Evolutionary conservation across 2,797 vertebrate genomes (phyloP).

Genomic region (Lepus oiostolus): DNA sequence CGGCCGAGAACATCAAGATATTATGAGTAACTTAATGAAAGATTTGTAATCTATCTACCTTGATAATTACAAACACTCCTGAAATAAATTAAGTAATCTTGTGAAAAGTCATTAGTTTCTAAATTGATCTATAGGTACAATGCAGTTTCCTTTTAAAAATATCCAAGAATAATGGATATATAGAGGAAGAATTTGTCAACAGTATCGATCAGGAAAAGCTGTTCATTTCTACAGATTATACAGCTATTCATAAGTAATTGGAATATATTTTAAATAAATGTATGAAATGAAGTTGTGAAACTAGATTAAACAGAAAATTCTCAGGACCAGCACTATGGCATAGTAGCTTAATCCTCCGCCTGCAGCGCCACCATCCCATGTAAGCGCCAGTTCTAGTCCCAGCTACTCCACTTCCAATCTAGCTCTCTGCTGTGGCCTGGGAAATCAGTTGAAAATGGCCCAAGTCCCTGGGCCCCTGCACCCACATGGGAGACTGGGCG

Average conservation of each 20-base stretch:
- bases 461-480: no score
- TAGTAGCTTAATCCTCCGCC: no score
- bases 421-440: no score
- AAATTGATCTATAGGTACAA: no score
- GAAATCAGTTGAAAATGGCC: no score
- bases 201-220: not conserved
- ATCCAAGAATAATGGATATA: not conserved
- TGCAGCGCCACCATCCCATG: no score
- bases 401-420: no score
- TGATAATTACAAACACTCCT: not conserved
- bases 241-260: not conserved
- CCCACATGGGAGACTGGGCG: no score
- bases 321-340: no score
- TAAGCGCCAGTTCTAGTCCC: no score
- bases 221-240: not conserved
- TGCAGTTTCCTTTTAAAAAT: not conserved
- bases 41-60: not conserved
- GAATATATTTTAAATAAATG: not conserved
- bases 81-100: not conserved
- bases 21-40: not conserved
- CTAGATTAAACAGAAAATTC: not conserved
- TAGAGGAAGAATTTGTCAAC: not conserved
- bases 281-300: not conserved
- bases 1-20: not conserved
- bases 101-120: not conserved